Conservation (phyloP, 2,888 invertebrate species). For the Latrodectus elegans region DNA sequence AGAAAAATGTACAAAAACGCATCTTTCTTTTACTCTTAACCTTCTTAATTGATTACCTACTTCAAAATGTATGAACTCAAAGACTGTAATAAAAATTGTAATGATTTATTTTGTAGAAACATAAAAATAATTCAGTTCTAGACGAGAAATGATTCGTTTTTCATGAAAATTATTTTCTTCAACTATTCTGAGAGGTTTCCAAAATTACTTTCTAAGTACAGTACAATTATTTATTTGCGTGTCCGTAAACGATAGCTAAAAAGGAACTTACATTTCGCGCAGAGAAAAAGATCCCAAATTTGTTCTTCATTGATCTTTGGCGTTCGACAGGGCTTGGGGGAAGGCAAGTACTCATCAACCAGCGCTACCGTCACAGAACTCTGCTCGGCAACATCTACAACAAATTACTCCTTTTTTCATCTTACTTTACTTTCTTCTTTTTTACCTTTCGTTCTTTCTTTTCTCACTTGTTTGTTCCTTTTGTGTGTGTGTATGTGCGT, state of each 20-base stretch:
- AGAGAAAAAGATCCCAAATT: constrained; percentile 51
- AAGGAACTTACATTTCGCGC: constrained; percentile 51
- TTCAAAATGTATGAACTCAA: constrained; percentile 46
- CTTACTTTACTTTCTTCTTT: constrained; percentile 43
- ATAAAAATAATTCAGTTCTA: constrained; percentile 47
- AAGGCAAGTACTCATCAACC: constrained; percentile 55
- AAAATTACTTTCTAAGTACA: constrained; percentile 65
- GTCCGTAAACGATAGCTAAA: constrained; percentile 57
- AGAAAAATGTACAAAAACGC: too few relatives aligned
- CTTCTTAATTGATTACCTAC: neutral
- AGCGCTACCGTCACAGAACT: constrained; percentile 53
- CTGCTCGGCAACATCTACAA: constrained; percentile 62
- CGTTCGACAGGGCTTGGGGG: constrained; percentile 41
- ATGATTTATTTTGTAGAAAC: constrained; percentile 1
- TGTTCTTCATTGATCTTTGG: constrained; percentile 63
- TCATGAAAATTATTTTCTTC: constrained; percentile 32
- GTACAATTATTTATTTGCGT: constrained; percentile 65
- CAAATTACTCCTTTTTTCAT: constrained; percentile 54
- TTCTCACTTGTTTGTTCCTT: constrained; percentile 65
- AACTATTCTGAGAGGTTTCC: constrained; percentile 35
- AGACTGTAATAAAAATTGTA: constrained; percentile 19
- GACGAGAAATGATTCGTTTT: constrained; percentile 47
- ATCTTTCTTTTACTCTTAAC: too few relatives aligned
- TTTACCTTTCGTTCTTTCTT: constrained; percentile 41
- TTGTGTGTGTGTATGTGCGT: constrained; percentile 42